Conservation (phyloP, 2,113 vertebrate species). For the Dipodomys ordii region DNA sequence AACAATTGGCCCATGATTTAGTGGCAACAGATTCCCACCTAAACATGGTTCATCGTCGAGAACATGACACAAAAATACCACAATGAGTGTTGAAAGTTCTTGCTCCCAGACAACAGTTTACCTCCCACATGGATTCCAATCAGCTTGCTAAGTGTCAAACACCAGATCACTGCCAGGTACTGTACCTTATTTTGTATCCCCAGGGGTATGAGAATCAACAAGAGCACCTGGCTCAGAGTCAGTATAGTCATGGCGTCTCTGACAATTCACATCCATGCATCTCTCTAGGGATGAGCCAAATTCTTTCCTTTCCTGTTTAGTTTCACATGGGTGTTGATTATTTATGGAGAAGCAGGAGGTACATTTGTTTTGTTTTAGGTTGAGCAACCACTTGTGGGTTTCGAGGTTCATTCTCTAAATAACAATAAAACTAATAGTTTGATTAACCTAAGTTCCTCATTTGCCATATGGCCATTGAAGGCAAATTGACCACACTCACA, state of each 20-base stretch:
- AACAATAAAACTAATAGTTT: conserved; percentile 41
- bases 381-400: conserved; percentile 69
- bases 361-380: conserved; percentile 18
- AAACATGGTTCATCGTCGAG: conserved; percentile 53
- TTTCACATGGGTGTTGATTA: conserved; percentile 60
- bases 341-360: conserved; percentile 61
- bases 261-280: background rate
- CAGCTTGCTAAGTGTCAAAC: conserved; percentile 48
- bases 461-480: background rate
- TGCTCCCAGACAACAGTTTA: conserved; percentile 52
- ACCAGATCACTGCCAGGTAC: conserved; percentile 26
- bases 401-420: conserved; percentile 58
- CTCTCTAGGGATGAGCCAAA: conserved; percentile 69
- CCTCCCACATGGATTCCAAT: conserved; percentile 54
- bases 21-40: conserved; percentile 25
- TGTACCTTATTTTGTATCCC: conserved; percentile 54
- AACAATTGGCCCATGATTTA: conserved; percentile 34
- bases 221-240: conserved; percentile 69
- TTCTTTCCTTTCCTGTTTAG: conserved; percentile 73
- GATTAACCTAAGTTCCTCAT: background rate
- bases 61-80: conserved; percentile 57
- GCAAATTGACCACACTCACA: background rate
- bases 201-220: conserved; percentile 56
- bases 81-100: background rate
- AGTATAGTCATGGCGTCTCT: conserved; percentile 35